phyloP scores from a whole-genome alignment of 2,797 vertebrate species.

The Pseudopleuronectes americanus region DNA sequence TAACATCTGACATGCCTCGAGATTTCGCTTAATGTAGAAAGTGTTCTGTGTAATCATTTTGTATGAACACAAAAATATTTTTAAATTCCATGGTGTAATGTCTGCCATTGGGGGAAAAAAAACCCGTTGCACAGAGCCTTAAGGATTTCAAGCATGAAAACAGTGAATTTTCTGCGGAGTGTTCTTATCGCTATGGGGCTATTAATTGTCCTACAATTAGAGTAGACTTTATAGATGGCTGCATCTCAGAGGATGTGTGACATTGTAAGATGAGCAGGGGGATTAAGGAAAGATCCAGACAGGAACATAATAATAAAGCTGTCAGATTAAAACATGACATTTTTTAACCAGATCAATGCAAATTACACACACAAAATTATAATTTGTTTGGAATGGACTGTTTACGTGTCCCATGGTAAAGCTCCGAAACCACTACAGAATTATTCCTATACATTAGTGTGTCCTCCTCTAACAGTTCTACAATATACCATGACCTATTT shows the following conservation, averaged over 20 bases:
- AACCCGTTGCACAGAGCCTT: conserved; percentile 2
- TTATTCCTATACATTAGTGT: too few species aligned
- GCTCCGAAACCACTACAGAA: too few species aligned
- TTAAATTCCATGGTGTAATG: conserved; percentile 15
- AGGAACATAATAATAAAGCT: conserved; percentile 1
- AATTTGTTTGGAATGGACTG: neutral
- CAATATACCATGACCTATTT: too few species aligned
- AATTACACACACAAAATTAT: neutral
- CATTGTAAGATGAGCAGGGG: conserved; percentile 12
- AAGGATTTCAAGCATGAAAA: conserved; percentile 26
- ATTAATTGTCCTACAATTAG: conserved; percentile 21
- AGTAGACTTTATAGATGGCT: conserved; percentile 7
- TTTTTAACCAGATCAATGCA: neutral
- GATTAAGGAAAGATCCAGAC: neutral
- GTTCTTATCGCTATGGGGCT: neutral
- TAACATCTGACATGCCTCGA: conserved; percentile 44
- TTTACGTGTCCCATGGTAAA: too few species aligned
- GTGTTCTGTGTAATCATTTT: conserved; percentile 28
- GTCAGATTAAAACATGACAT: neutral
- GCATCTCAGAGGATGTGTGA: conserved; percentile 12
- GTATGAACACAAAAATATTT: conserved; percentile 29
- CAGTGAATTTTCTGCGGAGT: conserved; percentile 13
- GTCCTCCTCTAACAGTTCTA: too few species aligned
- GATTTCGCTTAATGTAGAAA: conserved; percentile 39
- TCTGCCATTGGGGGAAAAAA: conserved; percentile 3